Conservation (phyloP, 2,888 invertebrate genomes). For the Clepsis dumicolana region DNA sequence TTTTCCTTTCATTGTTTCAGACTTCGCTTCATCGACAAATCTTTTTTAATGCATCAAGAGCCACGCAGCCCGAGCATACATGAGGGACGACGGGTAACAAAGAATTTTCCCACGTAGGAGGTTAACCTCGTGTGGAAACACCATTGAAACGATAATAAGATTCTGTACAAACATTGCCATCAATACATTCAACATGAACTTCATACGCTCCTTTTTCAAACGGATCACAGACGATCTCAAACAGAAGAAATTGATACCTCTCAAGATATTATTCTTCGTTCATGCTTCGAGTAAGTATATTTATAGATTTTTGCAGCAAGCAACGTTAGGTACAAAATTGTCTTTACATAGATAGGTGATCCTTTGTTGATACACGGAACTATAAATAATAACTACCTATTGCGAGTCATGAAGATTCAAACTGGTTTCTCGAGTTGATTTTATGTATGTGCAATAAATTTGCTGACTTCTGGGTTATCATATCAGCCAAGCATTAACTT, state of each 20-base stretch:
- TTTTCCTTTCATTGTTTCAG: slow-evolving; percentile 60
- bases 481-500: no score
- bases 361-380: background rate
- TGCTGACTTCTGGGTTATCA: no score
- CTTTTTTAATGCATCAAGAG: slow-evolving; percentile 76
- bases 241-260: slow-evolving; percentile 90
- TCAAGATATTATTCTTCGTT: slow-evolving; percentile 92
- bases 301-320: background rate
- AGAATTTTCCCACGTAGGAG: slow-evolving; percentile 69
- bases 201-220: slow-evolving; percentile 87
- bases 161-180: slow-evolving; percentile 43
- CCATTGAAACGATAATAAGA: slow-evolving; percentile 32
- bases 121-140: slow-evolving; percentile 28
- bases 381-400: background rate
- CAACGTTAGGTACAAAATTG: no score
- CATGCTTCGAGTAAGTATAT: slow-evolving; percentile 91
- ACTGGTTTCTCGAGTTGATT: background rate
- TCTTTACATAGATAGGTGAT: background rate
- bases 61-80: slow-evolving; percentile 57
- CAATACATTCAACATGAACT: slow-evolving; percentile 78
- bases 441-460: no score
- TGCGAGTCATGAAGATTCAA: background rate
- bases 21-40: slow-evolving; percentile 47
- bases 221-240: slow-evolving; percentile 90
- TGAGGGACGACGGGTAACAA: slow-evolving; percentile 67